These are phyloP conservation scores for Eclectus roratus DNA, from an alignment of 2,113 vertebrate species.

Conservation along the genomic window DNA sequence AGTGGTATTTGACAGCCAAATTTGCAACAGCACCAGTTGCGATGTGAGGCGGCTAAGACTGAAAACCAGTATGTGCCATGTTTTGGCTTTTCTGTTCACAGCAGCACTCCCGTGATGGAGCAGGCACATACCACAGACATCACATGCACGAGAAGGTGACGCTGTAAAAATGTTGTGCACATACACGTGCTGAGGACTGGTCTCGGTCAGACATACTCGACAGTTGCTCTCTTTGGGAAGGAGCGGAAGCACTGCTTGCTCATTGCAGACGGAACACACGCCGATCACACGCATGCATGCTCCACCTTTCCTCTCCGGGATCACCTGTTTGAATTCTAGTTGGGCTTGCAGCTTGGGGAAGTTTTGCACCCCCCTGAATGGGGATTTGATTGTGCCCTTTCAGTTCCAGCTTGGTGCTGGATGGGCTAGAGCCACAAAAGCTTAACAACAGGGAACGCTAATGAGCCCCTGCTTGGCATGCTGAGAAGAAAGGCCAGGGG, in stretches of 20 bases:
- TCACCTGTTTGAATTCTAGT: conserved; percentile 43
- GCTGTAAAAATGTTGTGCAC: neutral
- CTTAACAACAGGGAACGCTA: conserved; percentile 46
- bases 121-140: neutral
- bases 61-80: neutral
- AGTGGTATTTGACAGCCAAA: neutral
- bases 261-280: rapidly evolving
- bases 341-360: neutral
- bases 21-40: neutral
- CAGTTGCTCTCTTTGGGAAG: neutral
- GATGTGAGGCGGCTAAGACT: neutral
- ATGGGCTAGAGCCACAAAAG: conserved; percentile 31
- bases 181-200: neutral
- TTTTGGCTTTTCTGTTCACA: neutral
- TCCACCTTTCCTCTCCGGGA: neutral
- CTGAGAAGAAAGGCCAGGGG: conserved; percentile 52
- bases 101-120: rapidly evolving
- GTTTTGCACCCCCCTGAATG: neutral
- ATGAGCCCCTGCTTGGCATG: conserved; percentile 46
- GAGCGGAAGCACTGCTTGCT: neutral
- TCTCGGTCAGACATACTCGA: neutral
- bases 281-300: rapidly evolving
- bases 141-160: rapidly evolving
- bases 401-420: conserved; percentile 20
- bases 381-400: conserved; percentile 27